Evolutionary conservation across 2,797 vertebrate genomes (phyloP).

Genomic region (Acanthurus leucopareius): DNA sequence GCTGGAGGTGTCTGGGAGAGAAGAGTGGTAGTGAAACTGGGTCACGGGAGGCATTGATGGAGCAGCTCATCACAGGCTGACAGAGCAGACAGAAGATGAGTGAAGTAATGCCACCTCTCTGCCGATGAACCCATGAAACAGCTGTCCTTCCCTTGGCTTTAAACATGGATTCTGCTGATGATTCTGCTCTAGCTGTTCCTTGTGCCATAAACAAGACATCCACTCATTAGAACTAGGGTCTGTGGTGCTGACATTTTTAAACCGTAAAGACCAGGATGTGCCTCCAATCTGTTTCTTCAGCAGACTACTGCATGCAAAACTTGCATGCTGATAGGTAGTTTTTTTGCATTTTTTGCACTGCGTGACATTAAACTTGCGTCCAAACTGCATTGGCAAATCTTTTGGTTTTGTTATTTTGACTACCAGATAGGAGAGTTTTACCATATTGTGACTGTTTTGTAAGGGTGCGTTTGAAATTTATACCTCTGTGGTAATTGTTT

Average conservation of each 20-base stretch:
- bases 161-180: no score
- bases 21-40: conserved; percentile 52
- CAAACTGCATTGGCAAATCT: conserved; percentile 2
- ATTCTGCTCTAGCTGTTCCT: background rate
- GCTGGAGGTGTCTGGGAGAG: conserved; percentile 51
- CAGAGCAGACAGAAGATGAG: conserved; percentile 28
- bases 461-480: background rate
- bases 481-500: background rate
- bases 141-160: conserved; percentile 2
- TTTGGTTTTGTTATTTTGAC: background rate
- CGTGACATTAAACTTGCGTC: background rate
- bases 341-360: conserved; percentile 22
- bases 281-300: background rate
- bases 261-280: conserved; percentile 20
- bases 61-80: conserved; percentile 57
- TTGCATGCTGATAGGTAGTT: background rate
- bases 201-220: conserved; percentile 17
- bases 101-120: conserved; percentile 25
- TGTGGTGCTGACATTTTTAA: conserved; percentile 1
- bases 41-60: conserved; percentile 49
- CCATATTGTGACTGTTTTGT: background rate
- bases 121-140: conserved; percentile 50
- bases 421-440: background rate
- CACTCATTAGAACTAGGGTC: background rate
- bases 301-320: conserved; percentile 27